Evolutionary conservation across 2,797 vertebrate species (phyloP), one percentile per base, ranked within the genome.

Genomic region (Naso thynnoides): DNA sequence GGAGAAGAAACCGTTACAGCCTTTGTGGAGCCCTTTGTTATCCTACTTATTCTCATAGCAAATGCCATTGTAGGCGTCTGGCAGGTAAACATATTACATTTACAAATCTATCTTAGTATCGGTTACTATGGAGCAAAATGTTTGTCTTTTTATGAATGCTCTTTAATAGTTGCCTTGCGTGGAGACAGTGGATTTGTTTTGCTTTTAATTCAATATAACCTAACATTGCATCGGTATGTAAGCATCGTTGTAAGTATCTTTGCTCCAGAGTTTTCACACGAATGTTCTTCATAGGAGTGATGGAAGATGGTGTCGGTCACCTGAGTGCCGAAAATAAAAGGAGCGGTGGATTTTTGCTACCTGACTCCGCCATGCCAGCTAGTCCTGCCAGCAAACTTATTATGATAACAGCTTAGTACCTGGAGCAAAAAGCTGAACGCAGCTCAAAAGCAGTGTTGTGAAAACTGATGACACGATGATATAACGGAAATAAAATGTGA

Each of bases 1-100:
- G 98, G 98, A 71, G 98, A 99, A 94, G 96, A 98, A 94, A 99
- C 98, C 21, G 88, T 99, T 74, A 99, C 98, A 85, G 98, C 98
- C 48, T 99, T 99, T 86, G 98, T 99, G 94, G 98, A 99, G 78
- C 98, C 98, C 88, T 99, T 99, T 93, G 98, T 99, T 88, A 99
- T 99, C 88, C 94, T 99, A 54, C 96, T 99, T 75, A 99, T 99
- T 92, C 96, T 99, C 86, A 96, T 99, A 93, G 98, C 98, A 90
- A 99, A 99, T 86, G 98, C 98, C 72, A 97, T 99, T 80, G 98
- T 99, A 62, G 98, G 98, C 74, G 98, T 99, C 45, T 99, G 98
- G 98, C 98, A 99, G 97, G 98, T 99, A 96, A 93, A 95, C 57
- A 24, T 9, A 47, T 59, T 27, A 27, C 56, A 45, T 39, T 15